Evolutionary conservation across 2,888 invertebrate species (phyloP), one percentile per base, ranked within the genome.

Genomic region (Pseudeuparius sepicola): DNA sequence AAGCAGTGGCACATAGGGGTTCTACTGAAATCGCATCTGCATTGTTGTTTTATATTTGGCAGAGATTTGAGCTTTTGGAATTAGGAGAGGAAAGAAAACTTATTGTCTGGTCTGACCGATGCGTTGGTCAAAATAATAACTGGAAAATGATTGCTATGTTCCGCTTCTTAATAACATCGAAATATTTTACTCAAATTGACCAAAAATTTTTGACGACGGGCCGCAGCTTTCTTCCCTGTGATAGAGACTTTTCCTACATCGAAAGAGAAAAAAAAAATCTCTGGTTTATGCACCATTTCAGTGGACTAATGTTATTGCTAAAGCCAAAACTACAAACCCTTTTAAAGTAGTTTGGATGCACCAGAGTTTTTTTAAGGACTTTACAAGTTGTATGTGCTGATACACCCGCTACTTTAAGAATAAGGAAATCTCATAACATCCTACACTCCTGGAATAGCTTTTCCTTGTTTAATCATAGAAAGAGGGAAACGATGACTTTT

Each of bases 71-170:
- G 17, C 37, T 29, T 10, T 28, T 37, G 13, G 12, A 13, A 24
- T 11, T 12, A 23, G 37, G 33, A 9, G 17, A 33, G 14, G 24
- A 14, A 24, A 33, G 24, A 15, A 26, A 37, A 23, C 24, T 37
- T 7, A 32, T 37, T 14, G 24, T 37, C n/a, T 37, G 37, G 32
- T 32, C 32, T 6, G 37, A 37, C 23, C 27, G 37, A 4, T 37
- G 37, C n/a, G 33, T 37, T 9, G 37, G 37, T 3, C 33, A 37
- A 24, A n/a, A n/a, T n/a, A n/a, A n/a, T n/a, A 36, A 36, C 14
- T 31, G 31, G 24, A 29, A 30, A 11, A 36, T 36, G 23, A 11
- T 31, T 16, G 31, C 31, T 3, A 28, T 29, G 24, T 28, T 36
- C n/a, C 29, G 13, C 7, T 17, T 29, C 12, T 18, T 36, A 14